phyloP scores from a whole-genome alignment of 2,113 vertebrate genomes.

The Cryptomyrus ogoouensis region DNA sequence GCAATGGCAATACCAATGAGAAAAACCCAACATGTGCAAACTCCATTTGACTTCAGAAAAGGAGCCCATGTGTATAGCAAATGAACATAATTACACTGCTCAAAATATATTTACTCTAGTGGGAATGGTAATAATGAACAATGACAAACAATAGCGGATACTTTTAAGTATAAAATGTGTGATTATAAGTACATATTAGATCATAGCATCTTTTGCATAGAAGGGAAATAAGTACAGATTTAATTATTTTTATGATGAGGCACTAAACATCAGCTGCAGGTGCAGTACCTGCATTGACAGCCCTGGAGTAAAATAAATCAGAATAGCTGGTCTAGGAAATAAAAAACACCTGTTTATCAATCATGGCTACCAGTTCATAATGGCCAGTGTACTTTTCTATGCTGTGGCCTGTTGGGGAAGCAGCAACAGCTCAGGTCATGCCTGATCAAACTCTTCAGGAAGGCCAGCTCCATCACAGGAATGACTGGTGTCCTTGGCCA shows the following conservation, averaged over 20 bases:
- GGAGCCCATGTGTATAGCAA: not conserved
- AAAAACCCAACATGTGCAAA: not conserved
- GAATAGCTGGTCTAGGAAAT: not conserved
- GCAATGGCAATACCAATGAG: not conserved
- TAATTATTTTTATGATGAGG: too few species aligned
- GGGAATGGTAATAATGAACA: not conserved
- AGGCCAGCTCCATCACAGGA: not conserved
- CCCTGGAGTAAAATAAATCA: not conserved
- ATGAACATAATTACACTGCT: not conserved
- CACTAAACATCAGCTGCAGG: not conserved
- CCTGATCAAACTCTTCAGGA: not conserved
- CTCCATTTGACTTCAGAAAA: not conserved
- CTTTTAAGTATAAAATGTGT: not conserved
- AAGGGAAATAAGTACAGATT: too few species aligned
- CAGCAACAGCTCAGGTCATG: not conserved
- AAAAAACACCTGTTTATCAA: not conserved
- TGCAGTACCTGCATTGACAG: not conserved
- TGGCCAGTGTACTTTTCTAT: not conserved
- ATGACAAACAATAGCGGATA: not conserved
- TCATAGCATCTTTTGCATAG: not conserved
- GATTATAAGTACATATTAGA: not conserved
- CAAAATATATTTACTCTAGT: not conserved
- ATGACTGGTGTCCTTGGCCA: not conserved
- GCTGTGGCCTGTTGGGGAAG: not conserved
- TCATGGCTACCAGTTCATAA: not conserved